phyloP scores from a whole-genome alignment of 2,888 invertebrate species.

The Lepidocyrtinus sp. region DNA sequence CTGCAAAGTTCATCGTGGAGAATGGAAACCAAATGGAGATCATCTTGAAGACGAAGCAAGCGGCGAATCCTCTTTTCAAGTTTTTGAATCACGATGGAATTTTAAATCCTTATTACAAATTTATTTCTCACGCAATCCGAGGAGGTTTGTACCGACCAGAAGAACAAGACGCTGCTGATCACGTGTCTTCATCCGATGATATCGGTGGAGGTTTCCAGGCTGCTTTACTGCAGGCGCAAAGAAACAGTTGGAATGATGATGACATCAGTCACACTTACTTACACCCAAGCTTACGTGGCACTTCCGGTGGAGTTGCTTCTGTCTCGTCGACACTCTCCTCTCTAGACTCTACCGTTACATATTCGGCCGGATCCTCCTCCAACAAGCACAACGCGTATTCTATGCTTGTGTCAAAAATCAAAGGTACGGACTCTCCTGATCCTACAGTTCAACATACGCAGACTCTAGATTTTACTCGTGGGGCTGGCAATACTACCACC shows the following conservation, averaged over 20 bases:
- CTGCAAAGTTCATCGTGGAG: conserved; percentile 85
- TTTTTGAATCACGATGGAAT: conserved; percentile 90
- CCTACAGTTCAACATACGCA: conserved; percentile 23
- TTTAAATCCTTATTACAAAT: conserved; percentile 89
- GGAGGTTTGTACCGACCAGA: conserved; percentile 77
- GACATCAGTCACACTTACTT: conserved; percentile 77
- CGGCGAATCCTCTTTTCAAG: conserved; percentile 92
- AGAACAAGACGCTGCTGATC: conserved; percentile 70
- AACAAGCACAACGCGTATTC: conserved; percentile 90
- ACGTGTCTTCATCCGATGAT: too few relatives aligned
- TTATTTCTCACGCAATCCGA: conserved; percentile 79
- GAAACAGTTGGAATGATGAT: conserved; percentile 73
- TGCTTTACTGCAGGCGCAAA: conserved; percentile 17
- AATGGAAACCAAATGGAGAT: conserved; percentile 98
- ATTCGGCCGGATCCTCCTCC: conserved; percentile 78
- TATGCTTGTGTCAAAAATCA: conserved; percentile 88
- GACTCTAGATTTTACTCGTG: conserved; percentile 3
- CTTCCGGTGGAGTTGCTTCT: not conserved
- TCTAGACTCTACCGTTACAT: not conserved
- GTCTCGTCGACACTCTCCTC: conserved; percentile 72
- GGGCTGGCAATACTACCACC: not conserved
- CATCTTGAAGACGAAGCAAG: conserved; percentile 96
- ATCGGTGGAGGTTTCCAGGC: too few relatives aligned
- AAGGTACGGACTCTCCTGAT: conserved; percentile 76
- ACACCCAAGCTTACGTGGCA: conserved; percentile 81